These are phyloP conservation scores for Mesocricetus auratus DNA, from an alignment of 2,113 vertebrate genomes.

Conservation along the genomic window DNA sequence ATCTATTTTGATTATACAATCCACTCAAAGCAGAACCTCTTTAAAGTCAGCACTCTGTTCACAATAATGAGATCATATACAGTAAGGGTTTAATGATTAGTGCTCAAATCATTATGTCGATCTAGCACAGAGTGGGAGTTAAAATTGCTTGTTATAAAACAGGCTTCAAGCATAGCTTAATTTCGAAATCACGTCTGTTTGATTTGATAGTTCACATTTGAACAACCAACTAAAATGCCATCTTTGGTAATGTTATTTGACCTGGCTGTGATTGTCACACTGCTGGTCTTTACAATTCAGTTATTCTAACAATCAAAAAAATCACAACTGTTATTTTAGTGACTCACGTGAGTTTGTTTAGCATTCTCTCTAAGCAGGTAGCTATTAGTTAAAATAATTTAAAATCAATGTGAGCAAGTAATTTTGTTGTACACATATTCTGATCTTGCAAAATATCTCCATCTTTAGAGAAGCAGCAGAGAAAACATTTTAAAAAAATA, in stretches of 20 bases:
- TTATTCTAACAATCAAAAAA: background rate
- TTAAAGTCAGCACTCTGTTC: background rate
- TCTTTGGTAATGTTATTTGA: background rate
- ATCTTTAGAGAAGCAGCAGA: too few relatives aligned
- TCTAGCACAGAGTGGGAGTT: background rate
- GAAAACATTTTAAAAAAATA: too few relatives aligned
- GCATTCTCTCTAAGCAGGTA: background rate
- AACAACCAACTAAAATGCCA: background rate
- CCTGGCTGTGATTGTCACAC: background rate
- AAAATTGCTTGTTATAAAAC: background rate
- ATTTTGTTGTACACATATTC: too few relatives aligned
- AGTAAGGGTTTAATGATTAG: background rate
- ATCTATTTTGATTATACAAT: background rate
- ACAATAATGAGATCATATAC: background rate
- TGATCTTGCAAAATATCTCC: too few relatives aligned
- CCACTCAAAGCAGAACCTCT: background rate
- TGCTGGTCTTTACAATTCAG: background rate
- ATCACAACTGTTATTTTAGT: background rate
- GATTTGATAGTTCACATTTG: background rate
- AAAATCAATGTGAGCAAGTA: too few relatives aligned
- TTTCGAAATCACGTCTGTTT: background rate
- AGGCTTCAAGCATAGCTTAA: conserved; percentile 18
- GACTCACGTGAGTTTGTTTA: background rate
- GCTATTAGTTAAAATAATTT: background rate
- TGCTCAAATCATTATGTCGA: background rate